Evolutionary conservation across 2,797 vertebrate genomes (phyloP).

Genomic region (Danionella dracula): DNA sequence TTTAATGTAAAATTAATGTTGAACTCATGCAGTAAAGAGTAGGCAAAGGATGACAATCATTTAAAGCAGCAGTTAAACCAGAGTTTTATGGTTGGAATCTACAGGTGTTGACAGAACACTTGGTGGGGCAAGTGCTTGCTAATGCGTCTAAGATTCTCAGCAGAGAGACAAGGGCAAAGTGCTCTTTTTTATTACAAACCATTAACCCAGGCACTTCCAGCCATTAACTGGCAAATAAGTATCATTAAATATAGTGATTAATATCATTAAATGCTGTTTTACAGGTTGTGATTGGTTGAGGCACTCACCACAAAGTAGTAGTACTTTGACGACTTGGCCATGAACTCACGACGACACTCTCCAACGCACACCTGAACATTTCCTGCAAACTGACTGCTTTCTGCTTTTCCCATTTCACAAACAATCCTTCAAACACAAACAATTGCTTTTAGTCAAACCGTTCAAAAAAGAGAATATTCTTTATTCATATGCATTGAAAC

Average conservation of each 20-base stretch:
- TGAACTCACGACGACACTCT: conserved; percentile 86
- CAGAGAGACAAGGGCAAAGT: not conserved
- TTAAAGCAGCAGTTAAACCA: not conserved
- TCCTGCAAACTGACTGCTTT: conserved; percentile 87
- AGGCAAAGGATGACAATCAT: conserved; percentile 8
- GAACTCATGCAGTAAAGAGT: too few relatives aligned
- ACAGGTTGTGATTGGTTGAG: not conserved
- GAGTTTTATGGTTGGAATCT: conserved; percentile 26
- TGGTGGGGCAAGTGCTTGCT: not conserved
- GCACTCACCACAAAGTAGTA: conserved; percentile 97
- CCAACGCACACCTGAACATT: conserved; percentile 90
- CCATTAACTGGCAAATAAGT: conserved; percentile 19
- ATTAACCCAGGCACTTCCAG: conserved; percentile 34
- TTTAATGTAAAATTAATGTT: too few relatives aligned
- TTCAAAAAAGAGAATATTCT: too few relatives aligned
- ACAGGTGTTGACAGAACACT: not conserved
- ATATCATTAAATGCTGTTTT: too few relatives aligned
- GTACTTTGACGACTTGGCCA: conserved; percentile 87
- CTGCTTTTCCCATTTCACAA: conserved; percentile 94
- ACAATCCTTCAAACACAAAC: conserved; percentile 78
- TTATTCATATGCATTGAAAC: too few relatives aligned
- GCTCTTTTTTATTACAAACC: conserved; percentile 26
- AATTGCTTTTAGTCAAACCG: too few relatives aligned
- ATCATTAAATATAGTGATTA: conserved; percentile 32
- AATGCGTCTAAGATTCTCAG: conserved; percentile 22